These are phyloP conservation scores for Drosophila kanapiae DNA, from an alignment of 1,140 invertebrate species.

Conservation along the genomic window DNA sequence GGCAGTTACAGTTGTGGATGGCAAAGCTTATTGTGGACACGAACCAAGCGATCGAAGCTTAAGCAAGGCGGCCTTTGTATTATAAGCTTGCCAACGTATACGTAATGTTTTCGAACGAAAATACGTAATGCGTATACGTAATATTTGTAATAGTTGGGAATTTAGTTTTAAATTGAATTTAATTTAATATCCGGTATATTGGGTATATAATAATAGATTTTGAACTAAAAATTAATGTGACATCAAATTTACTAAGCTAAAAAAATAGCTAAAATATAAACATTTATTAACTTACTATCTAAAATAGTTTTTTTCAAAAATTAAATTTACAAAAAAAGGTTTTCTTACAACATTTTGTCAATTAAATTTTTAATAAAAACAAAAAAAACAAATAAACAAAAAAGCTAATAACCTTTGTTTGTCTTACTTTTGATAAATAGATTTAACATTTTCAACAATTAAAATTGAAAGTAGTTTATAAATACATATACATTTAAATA, in stretches of 20 bases:
- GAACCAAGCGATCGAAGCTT: conserved; percentile 32
- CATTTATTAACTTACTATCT: no score
- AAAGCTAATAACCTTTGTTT: no score
- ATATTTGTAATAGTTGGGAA: neutral
- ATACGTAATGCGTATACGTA: conserved; percentile 3
- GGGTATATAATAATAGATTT: no score
- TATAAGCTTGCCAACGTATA: conserved; percentile 15
- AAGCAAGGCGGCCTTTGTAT: neutral
- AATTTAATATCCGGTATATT: neutral
- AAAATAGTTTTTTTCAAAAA: no score
- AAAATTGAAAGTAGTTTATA: neutral
- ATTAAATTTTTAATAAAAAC: no score
- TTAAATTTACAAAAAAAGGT: no score
- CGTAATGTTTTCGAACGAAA: neutral
- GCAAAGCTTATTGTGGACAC: conserved; percentile 30
- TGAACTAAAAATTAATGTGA: no score
- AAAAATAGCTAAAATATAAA: no score
- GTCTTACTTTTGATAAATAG: neutral
- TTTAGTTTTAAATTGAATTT: neutral
- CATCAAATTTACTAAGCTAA: no score
- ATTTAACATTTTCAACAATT: neutral
- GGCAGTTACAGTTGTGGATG: conserved; percentile 22
- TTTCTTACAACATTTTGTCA: no score
- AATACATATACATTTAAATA: neutral
- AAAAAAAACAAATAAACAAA: no score